Percentiles rank a stretch among this genome's conserved stretches.
These are phyloP conservation scores for Chondrilla cf. caribensis DNA, from an alignment of 37 sponge, comb jelly and placozoan species.

Conservation along the genomic window DNA sequence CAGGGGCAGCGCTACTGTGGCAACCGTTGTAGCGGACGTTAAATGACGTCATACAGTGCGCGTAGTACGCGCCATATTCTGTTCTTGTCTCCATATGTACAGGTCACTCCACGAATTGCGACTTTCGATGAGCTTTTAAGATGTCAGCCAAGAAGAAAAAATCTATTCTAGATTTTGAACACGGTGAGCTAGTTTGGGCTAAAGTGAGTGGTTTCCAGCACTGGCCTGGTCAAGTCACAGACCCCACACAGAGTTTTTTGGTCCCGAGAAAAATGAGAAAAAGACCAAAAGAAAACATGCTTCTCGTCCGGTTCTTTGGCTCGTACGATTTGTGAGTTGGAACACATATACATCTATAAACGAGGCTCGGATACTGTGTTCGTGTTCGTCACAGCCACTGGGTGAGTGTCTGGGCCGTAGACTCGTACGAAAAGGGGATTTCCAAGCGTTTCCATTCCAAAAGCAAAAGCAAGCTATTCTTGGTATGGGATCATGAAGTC, in stretches of 20 bases:
- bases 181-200: conserved; percentile 71
- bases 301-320: conserved; percentile 66
- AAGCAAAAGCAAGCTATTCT: conserved; percentile 53
- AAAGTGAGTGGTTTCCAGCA: conserved; percentile 70
- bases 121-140: too few species aligned
- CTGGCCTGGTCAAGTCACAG: conserved; percentile 68
- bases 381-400: conserved; percentile 66
- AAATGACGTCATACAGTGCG: too few species aligned
- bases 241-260: conserved; percentile 30
- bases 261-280: conserved; percentile 45
- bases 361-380: too few species aligned
- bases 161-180: neutral
- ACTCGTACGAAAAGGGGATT: conserved; percentile 48
- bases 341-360: too few species aligned
- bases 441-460: conserved; percentile 60
- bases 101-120: too few species aligned
- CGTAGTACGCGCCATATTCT: too few species aligned
- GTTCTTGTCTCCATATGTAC: too few species aligned
- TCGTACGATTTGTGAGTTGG: conserved; percentile 65
- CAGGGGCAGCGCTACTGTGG: too few species aligned
- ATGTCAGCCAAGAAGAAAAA: neutral
- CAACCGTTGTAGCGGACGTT: too few species aligned
- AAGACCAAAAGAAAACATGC: conserved; percentile 45
- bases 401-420: conserved; percentile 36
- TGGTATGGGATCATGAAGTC: conserved; percentile 31